Conservation (phyloP, 2,797 vertebrate species). For the Oceanodroma leucorhoa region DNA sequence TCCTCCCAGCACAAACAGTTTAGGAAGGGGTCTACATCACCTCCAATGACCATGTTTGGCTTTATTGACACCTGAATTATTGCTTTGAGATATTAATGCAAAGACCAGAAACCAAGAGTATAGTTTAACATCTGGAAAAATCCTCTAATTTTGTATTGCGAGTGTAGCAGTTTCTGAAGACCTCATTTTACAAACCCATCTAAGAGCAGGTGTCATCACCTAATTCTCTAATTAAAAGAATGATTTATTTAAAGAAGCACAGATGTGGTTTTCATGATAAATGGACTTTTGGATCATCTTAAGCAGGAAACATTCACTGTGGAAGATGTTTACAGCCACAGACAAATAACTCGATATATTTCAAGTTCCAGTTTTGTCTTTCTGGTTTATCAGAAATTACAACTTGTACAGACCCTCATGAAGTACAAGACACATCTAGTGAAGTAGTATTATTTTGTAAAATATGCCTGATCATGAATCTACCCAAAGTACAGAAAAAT, state of each 20-base stretch:
- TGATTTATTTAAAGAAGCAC: neutral
- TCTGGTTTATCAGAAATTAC: neutral
- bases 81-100: neutral
- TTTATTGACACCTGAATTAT: neutral
- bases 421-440: neutral
- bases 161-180: neutral
- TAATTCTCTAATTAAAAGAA: neutral
- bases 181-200: neutral
- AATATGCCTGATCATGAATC: neutral
- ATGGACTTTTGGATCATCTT: neutral
- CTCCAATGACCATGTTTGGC: neutral
- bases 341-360: neutral
- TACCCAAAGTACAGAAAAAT: neutral
- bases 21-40: neutral
- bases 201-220: neutral
- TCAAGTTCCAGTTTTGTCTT: neutral
- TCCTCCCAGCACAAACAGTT: neutral
- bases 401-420: neutral
- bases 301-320: neutral
- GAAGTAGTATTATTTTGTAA: neutral
- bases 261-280: neutral
- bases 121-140: neutral
- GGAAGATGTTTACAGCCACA: neutral
- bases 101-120: neutral
- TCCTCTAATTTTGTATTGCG: neutral